These are phyloP conservation scores for Sebastes oblongus DNA, from an alignment of 2,797 vertebrate species.

Conservation along the genomic window DNA sequence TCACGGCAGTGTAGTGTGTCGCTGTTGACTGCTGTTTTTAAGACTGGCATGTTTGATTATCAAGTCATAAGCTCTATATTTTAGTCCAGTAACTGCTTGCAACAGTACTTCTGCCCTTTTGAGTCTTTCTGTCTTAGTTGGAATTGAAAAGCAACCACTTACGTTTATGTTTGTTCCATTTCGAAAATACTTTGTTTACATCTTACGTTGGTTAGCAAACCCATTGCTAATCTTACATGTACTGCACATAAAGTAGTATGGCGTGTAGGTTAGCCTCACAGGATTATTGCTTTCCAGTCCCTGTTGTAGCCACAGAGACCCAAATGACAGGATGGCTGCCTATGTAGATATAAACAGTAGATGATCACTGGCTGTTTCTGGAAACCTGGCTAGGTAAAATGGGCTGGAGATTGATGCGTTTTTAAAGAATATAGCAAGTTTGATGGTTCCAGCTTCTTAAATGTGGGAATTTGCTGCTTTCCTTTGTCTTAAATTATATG, in stretches of 20 bases:
- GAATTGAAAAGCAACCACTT: not conserved
- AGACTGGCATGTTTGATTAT: not conserved
- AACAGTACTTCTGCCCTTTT: not conserved
- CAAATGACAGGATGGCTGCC: not conserved
- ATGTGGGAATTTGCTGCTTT: not conserved
- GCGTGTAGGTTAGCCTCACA: not conserved
- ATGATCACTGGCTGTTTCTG: not conserved
- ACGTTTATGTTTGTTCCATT: not conserved
- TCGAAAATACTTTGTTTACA: not conserved
- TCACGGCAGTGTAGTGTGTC: not conserved
- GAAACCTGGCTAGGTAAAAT: not conserved
- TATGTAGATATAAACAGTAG: not conserved
- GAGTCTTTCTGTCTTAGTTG: not conserved
- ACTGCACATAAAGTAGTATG: not conserved
- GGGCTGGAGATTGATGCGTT: not conserved
- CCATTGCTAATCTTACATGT: not conserved
- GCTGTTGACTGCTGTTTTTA: not conserved
- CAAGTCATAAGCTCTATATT: not conserved
- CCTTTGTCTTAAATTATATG: no score
- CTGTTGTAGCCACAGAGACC: not conserved
- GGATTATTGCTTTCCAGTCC: constrained; percentile 6
- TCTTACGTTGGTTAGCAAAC: not conserved
- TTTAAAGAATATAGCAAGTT: no score
- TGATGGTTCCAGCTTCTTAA: not conserved
- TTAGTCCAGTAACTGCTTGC: not conserved